These are phyloP conservation scores for Ornithoptera alexandrae DNA, from an alignment of 2,888 invertebrate species.

Conservation along the genomic window DNA sequence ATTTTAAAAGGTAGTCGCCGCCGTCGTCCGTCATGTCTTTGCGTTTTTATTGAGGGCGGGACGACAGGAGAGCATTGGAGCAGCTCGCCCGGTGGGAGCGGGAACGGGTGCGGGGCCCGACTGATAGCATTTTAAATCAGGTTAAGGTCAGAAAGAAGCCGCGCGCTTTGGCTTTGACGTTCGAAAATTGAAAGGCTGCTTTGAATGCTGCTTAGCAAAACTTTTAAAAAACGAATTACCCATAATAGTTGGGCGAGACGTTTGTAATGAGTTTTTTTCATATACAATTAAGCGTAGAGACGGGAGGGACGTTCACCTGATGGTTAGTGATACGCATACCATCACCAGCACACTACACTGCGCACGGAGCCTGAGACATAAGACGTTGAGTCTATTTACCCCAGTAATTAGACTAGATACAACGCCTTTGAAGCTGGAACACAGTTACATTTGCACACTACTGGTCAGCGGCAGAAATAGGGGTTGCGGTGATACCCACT, in stretches of 20 bases:
- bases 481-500: too few relatives aligned
- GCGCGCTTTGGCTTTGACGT: conserved; percentile 32
- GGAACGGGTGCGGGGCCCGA: conserved; percentile 32
- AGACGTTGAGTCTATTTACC: too few relatives aligned
- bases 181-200: conserved; percentile 24
- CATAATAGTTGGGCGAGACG: neutral
- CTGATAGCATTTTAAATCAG: conserved; percentile 77
- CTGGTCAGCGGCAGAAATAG: too few relatives aligned
- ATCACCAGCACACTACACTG: too few relatives aligned
- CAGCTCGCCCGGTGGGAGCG: conserved; percentile 28
- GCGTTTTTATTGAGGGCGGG: conserved; percentile 58
- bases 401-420: too few relatives aligned
- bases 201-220: conserved; percentile 10
- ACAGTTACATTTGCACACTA: too few relatives aligned
- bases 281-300: too few relatives aligned
- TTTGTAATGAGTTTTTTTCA: neutral
- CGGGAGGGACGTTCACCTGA: too few relatives aligned
- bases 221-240: neutral
- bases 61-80: conserved; percentile 30
- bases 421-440: too few relatives aligned
- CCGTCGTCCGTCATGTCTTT: conserved; percentile 66
- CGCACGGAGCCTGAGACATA: too few relatives aligned
- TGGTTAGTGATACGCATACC: too few relatives aligned
- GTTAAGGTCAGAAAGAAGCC: conserved; percentile 66
- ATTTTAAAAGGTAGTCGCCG: conserved; percentile 65